phyloP scores from a whole-genome alignment of 2,888 invertebrate genomes.

The Argynnis bischoffii region DNA sequence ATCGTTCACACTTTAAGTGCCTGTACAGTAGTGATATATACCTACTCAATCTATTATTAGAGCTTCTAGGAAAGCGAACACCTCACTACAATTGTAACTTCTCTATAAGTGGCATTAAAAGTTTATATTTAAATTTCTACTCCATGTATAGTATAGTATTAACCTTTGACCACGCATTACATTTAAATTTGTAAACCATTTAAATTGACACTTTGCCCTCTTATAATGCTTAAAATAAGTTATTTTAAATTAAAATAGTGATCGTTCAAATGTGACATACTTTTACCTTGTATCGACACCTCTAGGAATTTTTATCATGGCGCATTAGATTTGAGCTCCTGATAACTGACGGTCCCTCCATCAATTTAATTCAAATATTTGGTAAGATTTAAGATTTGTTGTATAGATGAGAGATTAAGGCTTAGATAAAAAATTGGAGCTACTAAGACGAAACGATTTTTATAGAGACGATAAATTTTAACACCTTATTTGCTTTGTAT shows the following conservation, averaged over 20 bases:
- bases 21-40: constrained; percentile 70
- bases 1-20: constrained; percentile 79
- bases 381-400: constrained; percentile 75
- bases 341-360: constrained; percentile 74
- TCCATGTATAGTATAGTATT: constrained; percentile 25
- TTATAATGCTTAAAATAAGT: constrained; percentile 46
- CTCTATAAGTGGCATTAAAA: constrained; percentile 30
- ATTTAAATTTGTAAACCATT: constrained; percentile 37
- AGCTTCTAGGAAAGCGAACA: constrained; percentile 45
- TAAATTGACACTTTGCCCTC: constrained; percentile 34
- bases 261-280: constrained; percentile 60
- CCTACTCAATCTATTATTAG: constrained; percentile 66
- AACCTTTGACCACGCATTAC: constrained; percentile 25
- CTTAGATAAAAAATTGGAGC: constrained; percentile 47
- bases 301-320: constrained; percentile 78
- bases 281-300: constrained; percentile 76
- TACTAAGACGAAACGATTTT: constrained; percentile 15
- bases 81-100: constrained; percentile 39
- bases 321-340: constrained; percentile 63
- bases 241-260: constrained; percentile 50
- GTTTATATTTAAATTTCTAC: constrained; percentile 38
- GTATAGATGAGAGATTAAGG: constrained; percentile 78
- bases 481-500: constrained; percentile 18
- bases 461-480: constrained; percentile 15
- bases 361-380: constrained; percentile 80